phyloP scores from a whole-genome alignment of 2,888 invertebrate species.

The Lysandra bellargus region DNA sequence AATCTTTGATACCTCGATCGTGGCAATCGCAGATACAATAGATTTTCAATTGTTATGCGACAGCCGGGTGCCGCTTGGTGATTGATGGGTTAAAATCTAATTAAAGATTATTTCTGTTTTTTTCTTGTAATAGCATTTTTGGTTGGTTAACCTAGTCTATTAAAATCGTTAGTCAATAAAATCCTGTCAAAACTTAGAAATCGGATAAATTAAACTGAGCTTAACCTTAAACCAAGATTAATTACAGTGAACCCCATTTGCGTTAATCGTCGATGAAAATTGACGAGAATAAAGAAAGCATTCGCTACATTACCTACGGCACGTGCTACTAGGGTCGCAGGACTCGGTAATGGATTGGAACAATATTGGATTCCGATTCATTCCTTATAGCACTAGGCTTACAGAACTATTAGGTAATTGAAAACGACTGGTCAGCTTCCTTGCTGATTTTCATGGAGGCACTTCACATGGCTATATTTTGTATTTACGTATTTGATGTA shows the following conservation, averaged over 20 bases:
- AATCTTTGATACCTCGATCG: neutral
- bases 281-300: slow-evolving; percentile 11
- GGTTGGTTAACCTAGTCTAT: no score
- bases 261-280: neutral
- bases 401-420: neutral
- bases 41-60: no score
- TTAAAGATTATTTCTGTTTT: no score
- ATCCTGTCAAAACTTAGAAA: neutral
- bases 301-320: slow-evolving; percentile 5
- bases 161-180: neutral
- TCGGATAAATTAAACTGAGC: neutral
- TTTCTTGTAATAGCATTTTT: no score
- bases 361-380: slow-evolving; percentile 18
- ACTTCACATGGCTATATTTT: no score
- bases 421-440: neutral
- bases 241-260: neutral
- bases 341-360: slow-evolving; percentile 30
- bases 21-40: no score
- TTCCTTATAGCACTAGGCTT: neutral
- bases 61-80: no score
- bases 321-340: slow-evolving; percentile 26
- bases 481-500: no score
- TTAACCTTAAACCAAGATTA: neutral
- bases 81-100: no score
- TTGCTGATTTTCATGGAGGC: no score